Conservation (phyloP, 53 echinoderm and acorn worm species). For the Astropecten irregularis region DNA sequence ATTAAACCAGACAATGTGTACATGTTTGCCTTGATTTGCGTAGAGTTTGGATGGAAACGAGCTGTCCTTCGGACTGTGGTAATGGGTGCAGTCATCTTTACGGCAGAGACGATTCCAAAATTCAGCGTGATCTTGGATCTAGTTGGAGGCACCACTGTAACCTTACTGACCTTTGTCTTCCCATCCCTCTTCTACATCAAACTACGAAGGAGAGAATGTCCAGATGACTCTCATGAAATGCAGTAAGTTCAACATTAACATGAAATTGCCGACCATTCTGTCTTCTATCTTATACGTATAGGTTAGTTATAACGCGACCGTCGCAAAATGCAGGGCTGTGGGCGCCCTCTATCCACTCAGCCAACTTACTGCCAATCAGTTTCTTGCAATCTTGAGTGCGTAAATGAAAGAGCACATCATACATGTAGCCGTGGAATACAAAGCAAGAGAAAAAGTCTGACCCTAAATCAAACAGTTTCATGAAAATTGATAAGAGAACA, state of each 20-base stretch:
- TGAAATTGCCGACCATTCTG: neutral
- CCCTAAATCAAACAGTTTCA: no score
- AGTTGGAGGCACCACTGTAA: slow-evolving; percentile 83
- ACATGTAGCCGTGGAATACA: no score
- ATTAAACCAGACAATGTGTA: no score
- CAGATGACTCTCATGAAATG: neutral
- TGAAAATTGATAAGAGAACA: no score
- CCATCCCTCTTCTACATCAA: slow-evolving; percentile 86
- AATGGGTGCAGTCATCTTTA: slow-evolving; percentile 59
- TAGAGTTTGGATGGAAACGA: slow-evolving; percentile 81
- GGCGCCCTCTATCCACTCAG: no score
- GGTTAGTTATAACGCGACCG: no score
- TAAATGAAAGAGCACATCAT: no score
- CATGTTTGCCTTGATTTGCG: neutral
- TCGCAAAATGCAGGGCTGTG: no score
- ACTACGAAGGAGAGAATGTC: slow-evolving; percentile 16
- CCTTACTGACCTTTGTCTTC: slow-evolving; percentile 83
- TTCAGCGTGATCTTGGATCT: slow-evolving; percentile 87
- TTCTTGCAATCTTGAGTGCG: no score
- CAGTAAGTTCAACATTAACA: neutral
- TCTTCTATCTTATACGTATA: no score
- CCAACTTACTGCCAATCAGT: no score
- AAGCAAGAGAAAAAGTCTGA: no score
- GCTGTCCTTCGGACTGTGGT: slow-evolving; percentile 60
- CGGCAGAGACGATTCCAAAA: slow-evolving; percentile 86